Evolutionary conservation across 1,140 invertebrate genomes (phyloP).

Genomic region (Halesus radiatus): DNA sequence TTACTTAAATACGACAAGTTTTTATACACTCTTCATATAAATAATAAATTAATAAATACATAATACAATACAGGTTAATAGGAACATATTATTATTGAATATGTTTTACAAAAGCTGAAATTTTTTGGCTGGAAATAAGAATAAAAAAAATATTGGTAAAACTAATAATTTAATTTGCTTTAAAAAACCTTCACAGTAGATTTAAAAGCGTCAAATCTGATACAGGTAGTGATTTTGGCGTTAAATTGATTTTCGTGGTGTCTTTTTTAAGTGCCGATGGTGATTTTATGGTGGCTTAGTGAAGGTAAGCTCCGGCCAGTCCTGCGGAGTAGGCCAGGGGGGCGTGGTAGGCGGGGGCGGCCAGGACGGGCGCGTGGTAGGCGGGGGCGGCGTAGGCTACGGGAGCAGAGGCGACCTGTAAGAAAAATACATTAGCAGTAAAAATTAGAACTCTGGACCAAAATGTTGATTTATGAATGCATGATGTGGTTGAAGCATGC

Average conservation of each 20-base stretch:
- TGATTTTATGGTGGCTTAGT: conserved; percentile 22
- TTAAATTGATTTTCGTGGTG: too few relatives aligned
- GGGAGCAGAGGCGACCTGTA: conserved; percentile 64
- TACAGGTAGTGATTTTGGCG: too few relatives aligned
- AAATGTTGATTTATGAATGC: too few relatives aligned
- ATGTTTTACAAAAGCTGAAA: too few relatives aligned
- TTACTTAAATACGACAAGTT: conserved; percentile 30
- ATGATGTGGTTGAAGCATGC: too few relatives aligned
- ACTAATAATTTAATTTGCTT: too few relatives aligned
- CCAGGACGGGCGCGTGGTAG: conserved; percentile 60
- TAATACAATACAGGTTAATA: neutral
- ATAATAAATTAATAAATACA: conserved; percentile 20
- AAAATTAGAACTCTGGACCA: too few relatives aligned
- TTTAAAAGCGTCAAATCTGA: too few relatives aligned
- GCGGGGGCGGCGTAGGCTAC: conserved; percentile 61
- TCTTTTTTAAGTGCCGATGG: neutral
- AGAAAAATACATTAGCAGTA: neutral
- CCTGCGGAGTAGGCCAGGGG: conserved; percentile 50
- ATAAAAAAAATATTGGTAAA: too few relatives aligned
- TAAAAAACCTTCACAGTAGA: too few relatives aligned
- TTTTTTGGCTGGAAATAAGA: too few relatives aligned
- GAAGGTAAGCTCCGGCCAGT: conserved; percentile 43
- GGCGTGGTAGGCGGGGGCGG: conserved; percentile 58
- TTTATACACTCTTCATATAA: conserved; percentile 12
- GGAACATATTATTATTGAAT: neutral